phyloP scores from a whole-genome alignment of 23 tunicate species.

The Styela plicata region DNA sequence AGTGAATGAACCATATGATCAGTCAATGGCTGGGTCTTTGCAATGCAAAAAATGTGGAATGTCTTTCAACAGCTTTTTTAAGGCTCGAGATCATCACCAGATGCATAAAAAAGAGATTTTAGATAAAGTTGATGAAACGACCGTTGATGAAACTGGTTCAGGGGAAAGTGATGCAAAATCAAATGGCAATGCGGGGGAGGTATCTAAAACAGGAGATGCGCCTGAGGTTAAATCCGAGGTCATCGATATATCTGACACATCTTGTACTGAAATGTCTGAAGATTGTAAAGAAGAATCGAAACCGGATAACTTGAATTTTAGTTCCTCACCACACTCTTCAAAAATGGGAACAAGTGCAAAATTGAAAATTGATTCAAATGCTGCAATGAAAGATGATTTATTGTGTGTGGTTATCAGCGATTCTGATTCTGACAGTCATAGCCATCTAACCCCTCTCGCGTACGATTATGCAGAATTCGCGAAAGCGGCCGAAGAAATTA shows the following conservation, averaged over 20 bases:
- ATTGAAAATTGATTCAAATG: not conserved
- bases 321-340: not conserved
- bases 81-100: not conserved
- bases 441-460: not conserved
- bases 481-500: not conserved
- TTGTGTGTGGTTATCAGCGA: not conserved
- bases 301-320: too few species aligned
- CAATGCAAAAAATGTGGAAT: not conserved
- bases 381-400: not conserved
- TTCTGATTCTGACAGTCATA: not conserved
- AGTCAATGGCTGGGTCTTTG: not conserved
- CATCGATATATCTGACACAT: not conserved
- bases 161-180: not conserved
- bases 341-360: too few species aligned
- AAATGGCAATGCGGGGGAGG: not conserved
- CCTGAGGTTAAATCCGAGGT: not conserved
- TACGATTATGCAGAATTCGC: not conserved
- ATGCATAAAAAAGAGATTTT: not conserved
- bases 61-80: not conserved
- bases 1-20: not conserved
- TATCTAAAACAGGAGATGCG: not conserved
- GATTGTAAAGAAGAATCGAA: not conserved
- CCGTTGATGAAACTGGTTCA: not conserved
- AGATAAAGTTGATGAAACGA: too few species aligned
- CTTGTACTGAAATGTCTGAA: not conserved